phyloP scores from a whole-genome alignment of 2,888 invertebrate genomes.

The Drosophila pseudotalamancana region DNA sequence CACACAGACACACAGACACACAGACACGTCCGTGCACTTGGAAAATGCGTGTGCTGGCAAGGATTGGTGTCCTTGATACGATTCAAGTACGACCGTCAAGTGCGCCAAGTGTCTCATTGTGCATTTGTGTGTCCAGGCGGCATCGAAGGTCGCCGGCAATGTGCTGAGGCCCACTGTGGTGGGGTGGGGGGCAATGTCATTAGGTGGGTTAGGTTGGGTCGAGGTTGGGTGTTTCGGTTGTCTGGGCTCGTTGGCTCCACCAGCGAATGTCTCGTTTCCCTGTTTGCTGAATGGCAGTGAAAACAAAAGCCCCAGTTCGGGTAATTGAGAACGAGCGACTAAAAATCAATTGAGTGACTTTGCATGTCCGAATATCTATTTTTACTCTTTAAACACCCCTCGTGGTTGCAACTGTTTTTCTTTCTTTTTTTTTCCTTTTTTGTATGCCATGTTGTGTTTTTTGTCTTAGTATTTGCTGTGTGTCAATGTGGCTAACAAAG shows the following conservation, averaged over 20 bases:
- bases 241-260: constrained; percentile 10
- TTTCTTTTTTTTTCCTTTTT: too few species aligned
- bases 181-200: constrained; percentile 61
- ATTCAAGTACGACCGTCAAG: constrained; percentile 75
- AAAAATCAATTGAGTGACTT: constrained; percentile 75
- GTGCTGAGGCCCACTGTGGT: constrained; percentile 19
- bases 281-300: constrained; percentile 32
- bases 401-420: not conserved
- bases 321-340: constrained; percentile 64
- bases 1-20: constrained; percentile 16
- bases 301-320: constrained; percentile 50
- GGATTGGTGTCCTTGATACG: constrained; percentile 75
- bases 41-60: constrained; percentile 50
- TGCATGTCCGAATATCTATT: constrained; percentile 48
- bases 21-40: constrained; percentile 5
- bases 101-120: constrained; percentile 77
- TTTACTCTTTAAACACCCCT: constrained; percentile 6
- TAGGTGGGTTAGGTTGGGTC: constrained; percentile 22
- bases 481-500: constrained; percentile 44
- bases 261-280: constrained; percentile 9
- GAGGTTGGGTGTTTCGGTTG: constrained; percentile 10
- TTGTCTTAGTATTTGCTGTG: constrained; percentile 12
- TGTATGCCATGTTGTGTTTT: not conserved
- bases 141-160: constrained; percentile 53
- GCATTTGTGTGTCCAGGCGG: constrained; percentile 64